A percentile compares a stretch with the other conserved stretches of the same genome.
Conservation (phyloP, 2,888 invertebrate species). For the Papilio elwesi region DNA sequence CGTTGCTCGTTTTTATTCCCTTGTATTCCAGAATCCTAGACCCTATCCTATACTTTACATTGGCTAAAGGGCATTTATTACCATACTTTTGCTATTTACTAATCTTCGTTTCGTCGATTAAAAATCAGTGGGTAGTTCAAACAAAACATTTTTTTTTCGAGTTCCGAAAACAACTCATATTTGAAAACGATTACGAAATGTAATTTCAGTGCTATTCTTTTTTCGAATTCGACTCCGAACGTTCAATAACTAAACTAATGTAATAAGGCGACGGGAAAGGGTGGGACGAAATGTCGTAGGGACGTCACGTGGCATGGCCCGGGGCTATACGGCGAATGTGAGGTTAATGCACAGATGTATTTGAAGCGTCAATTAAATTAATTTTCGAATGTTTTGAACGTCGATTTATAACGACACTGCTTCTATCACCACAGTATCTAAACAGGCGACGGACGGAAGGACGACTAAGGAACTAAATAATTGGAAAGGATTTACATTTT, state of each 20-base stretch:
- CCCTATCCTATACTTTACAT: no score
- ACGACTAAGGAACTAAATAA: no score
- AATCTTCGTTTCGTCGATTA: no score
- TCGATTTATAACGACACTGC: conserved; percentile 5
- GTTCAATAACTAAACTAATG: conserved; percentile 43
- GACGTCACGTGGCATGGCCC: conserved; percentile 46
- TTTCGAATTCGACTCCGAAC: conserved; percentile 26
- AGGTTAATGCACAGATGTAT: conserved; percentile 43
- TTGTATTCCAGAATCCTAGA: no score
- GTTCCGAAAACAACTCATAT: conserved; percentile 10
- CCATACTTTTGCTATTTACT: no score
- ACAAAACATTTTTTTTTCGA: neutral
- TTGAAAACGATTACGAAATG: conserved; percentile 26
- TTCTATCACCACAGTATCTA: neutral
- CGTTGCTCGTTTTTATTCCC: no score
- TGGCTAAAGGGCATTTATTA: no score
- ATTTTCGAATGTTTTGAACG: conserved; percentile 53
- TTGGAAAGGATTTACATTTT: no score
- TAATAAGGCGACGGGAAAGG: conserved; percentile 38
- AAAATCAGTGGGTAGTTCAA: no score
- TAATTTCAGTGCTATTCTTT: conserved; percentile 28
- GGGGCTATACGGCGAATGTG: conserved; percentile 40
- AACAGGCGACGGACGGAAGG: no score
- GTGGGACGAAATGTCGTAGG: conserved; percentile 41
- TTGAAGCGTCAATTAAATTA: conserved; percentile 51